Evolutionary conservation across 2,888 invertebrate species (phyloP).

Genomic region (Parnassius orleans): DNA sequence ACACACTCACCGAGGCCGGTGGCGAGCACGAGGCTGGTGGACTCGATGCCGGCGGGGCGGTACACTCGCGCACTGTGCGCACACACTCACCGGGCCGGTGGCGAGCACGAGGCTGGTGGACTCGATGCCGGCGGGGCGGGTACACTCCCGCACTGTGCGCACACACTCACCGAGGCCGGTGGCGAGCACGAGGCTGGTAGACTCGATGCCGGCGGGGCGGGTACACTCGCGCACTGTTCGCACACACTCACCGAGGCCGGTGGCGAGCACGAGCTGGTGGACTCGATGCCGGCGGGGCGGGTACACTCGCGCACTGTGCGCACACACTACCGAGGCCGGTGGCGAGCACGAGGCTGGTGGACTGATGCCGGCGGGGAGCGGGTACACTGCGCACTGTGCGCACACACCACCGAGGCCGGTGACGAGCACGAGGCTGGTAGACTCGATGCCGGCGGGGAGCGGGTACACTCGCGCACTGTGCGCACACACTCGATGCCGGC

Average conservation of each 20-base stretch:
- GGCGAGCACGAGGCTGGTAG: too few relatives aligned
- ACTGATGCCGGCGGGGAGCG: slow-evolving; percentile 96
- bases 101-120: too few relatives aligned
- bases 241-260: slow-evolving; percentile 89
- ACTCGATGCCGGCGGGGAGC: slow-evolving; percentile 96
- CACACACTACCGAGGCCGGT: slow-evolving; percentile 90
- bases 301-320: slow-evolving; percentile 81
- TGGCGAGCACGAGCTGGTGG: slow-evolving; percentile 95
- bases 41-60: too few relatives aligned
- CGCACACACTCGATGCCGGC: slow-evolving; percentile 84
- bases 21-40: too few relatives aligned
- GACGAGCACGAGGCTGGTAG: slow-evolving; percentile 95
- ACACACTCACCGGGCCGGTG: too few relatives aligned
- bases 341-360: slow-evolving; percentile 95
- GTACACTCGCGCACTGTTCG: too few relatives aligned
- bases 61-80: too few relatives aligned
- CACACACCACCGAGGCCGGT: slow-evolving; percentile 91
- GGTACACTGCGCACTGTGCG: slow-evolving; percentile 83
- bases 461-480: slow-evolving; percentile 75
- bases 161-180: too few relatives aligned
- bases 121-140: too few relatives aligned
- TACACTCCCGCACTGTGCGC: too few relatives aligned
- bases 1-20: too few relatives aligned
- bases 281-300: slow-evolving; percentile 96
- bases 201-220: too few relatives aligned